Base-by-base conservation (phyloP, 2,797 vertebrate genomes). In the Diplodus puntazzo region DNA sequence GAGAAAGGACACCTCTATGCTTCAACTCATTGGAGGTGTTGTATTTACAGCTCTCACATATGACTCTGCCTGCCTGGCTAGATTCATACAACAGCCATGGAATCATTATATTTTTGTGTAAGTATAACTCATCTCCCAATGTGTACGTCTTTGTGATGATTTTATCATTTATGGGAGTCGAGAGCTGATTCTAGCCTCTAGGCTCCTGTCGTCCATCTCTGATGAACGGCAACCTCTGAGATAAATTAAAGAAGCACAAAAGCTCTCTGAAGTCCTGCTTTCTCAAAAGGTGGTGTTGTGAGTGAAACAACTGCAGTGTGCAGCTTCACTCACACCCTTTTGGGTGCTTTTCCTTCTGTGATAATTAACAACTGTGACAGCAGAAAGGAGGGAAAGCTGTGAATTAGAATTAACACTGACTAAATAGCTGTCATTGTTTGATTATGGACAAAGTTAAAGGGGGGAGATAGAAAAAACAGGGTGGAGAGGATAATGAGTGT, bases 371-470 rank as follows among this genome's bases (percentile, higher is more conserved):
- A 85, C 81, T 89, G 90, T 87, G 89, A 92, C 83, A 81, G 84
- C 73, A 76, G 81, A 87, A 84, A 87, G 69, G 88, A 92, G 82
- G 93, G 59, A 93, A 95, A 96, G 96, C 96, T 97, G 97, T 94
- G 96, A 97, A 98, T 97, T 96, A 95, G 93, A 96, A 96, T 95
- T 95, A 96, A 96, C 96, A 92, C 92, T 92, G 93, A 95, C 95
- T 95, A 96, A 97, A 94, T 90, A 96, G 96, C 95, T 95, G 96
- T 95, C 94, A 95, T 91, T 77, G 94, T 93, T 95, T 96, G 96
- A 97, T 97, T 97, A 98, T 90, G 96, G 92, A 91, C 94, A 93
- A 95, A 95, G 92, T 90, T 84, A 88, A 87, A 89, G 79, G 87
- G 71, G 48, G 76, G 67, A 72, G 76, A 74, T 30, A 80, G 79